A percentile compares a stretch with the other conserved stretches of the same genome.
These are phyloP conservation scores for Pecten maximus DNA, from an alignment of 2,888 invertebrate species.

Conservation along the genomic window DNA sequence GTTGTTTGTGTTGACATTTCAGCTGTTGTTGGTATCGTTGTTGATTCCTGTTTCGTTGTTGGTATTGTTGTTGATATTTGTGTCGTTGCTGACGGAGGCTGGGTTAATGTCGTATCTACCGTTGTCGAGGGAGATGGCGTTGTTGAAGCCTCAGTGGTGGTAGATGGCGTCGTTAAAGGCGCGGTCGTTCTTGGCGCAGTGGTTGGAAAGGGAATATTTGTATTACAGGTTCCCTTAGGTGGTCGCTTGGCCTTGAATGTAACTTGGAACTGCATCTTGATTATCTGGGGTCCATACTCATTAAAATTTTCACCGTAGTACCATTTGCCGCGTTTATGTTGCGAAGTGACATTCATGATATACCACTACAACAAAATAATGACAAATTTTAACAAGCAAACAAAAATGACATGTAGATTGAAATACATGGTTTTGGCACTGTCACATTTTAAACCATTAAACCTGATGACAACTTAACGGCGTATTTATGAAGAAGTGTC, in stretches of 20 bases:
- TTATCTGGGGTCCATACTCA: background rate
- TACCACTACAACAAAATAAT: background rate
- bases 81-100: background rate
- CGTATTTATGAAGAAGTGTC: too few species aligned
- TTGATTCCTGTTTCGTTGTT: background rate
- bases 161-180: background rate
- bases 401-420: too few species aligned
- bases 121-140: background rate
- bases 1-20: too few species aligned
- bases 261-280: constrained; percentile 11
- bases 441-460: too few species aligned
- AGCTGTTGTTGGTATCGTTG: background rate
- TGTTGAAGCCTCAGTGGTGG: background rate
- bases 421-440: too few species aligned
- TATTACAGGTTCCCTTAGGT: background rate
- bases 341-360: background rate
- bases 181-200: background rate
- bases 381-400: background rate
- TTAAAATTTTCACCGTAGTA: background rate
- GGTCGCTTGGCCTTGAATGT: background rate
- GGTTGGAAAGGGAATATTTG: background rate
- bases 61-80: background rate
- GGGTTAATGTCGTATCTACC: background rate
- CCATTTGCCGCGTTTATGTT: background rate
- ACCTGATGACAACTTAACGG: too few species aligned